These are phyloP conservation scores for Hirudinaria manillensis DNA, from an alignment of 2,888 invertebrate genomes.

Conservation along the genomic window DNA sequence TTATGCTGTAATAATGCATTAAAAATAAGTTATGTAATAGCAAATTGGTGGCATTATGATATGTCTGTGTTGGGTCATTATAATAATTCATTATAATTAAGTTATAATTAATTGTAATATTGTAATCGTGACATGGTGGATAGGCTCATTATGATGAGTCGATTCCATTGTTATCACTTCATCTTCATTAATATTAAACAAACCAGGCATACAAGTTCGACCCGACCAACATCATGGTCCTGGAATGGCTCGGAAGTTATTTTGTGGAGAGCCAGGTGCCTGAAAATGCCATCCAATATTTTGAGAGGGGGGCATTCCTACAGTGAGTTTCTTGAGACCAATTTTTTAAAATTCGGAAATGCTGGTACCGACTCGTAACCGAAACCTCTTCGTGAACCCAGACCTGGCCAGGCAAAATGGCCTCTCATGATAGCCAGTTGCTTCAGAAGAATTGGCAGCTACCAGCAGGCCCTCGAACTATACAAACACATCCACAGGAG, in stretches of 20 bases:
- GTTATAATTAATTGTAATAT: neutral
- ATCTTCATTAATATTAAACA: too few species aligned
- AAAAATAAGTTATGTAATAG: slow-evolving; percentile 3
- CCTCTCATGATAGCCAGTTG: slow-evolving; percentile 78
- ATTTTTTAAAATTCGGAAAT: too few species aligned
- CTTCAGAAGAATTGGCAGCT: slow-evolving; percentile 73
- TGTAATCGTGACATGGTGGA: too few species aligned
- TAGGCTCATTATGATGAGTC: too few species aligned
- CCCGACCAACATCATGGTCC: slow-evolving; percentile 69
- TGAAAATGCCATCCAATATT: slow-evolving; percentile 74
- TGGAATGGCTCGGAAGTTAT: slow-evolving; percentile 82
- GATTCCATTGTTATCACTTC: too few species aligned
- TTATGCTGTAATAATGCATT: neutral
- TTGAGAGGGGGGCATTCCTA: slow-evolving; percentile 60
- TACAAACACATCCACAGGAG: slow-evolving; percentile 78
- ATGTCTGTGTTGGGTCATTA: neutral
- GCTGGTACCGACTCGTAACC: neutral
- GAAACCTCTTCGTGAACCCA: slow-evolving; percentile 39
- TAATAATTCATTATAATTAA: neutral
- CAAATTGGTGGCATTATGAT: neutral
- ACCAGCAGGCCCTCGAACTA: slow-evolving; percentile 73
- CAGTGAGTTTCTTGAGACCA: slow-evolving; percentile 44
- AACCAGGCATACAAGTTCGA: slow-evolving; percentile 65
- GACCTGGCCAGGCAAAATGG: slow-evolving; percentile 75
- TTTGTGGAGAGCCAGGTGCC: slow-evolving; percentile 80